Evolutionary conservation across 2,888 invertebrate species (phyloP).

Genomic region (Nomada hirtipes): DNA sequence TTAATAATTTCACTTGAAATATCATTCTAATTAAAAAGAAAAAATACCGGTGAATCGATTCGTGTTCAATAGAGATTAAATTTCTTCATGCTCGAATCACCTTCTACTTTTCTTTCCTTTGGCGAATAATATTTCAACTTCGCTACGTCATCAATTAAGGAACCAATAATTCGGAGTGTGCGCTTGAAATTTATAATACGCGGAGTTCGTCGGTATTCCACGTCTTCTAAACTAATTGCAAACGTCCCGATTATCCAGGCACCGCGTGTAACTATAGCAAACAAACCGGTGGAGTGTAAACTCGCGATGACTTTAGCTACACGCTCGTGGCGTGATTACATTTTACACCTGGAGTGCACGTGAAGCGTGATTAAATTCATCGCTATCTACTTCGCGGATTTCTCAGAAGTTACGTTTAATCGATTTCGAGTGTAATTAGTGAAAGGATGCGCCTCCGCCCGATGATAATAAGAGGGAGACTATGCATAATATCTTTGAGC

Average conservation of each 20-base stretch:
- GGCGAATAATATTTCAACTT: neutral
- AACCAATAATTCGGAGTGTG: conserved; percentile 3
- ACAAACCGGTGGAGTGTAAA: conserved; percentile 64
- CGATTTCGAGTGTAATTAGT: conserved; percentile 73
- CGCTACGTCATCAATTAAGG: neutral
- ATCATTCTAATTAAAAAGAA: too few relatives aligned
- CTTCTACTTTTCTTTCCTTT: too few relatives aligned
- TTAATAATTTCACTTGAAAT: too few relatives aligned
- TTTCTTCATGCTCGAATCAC: too few relatives aligned
- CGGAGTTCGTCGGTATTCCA: neutral
- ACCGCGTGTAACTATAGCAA: conserved; percentile 52
- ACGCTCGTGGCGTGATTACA: conserved; percentile 53
- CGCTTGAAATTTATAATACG: neutral
- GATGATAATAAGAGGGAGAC: conserved; percentile 60
- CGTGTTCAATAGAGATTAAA: too few relatives aligned
- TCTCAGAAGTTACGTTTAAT: conserved; percentile 66
- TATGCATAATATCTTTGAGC: conserved; percentile 59
- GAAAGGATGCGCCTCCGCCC: conserved; percentile 49
- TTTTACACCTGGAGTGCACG: conserved; percentile 54
- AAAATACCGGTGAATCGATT: too few relatives aligned
- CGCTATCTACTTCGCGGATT: conserved; percentile 50
- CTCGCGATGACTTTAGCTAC: conserved; percentile 56
- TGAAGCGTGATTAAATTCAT: conserved; percentile 68
- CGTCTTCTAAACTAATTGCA: conserved; percentile 42
- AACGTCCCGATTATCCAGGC: conserved; percentile 56